These are phyloP conservation scores for Diaphora mendica DNA, from an alignment of 2,888 invertebrate species.

Conservation along the genomic window DNA sequence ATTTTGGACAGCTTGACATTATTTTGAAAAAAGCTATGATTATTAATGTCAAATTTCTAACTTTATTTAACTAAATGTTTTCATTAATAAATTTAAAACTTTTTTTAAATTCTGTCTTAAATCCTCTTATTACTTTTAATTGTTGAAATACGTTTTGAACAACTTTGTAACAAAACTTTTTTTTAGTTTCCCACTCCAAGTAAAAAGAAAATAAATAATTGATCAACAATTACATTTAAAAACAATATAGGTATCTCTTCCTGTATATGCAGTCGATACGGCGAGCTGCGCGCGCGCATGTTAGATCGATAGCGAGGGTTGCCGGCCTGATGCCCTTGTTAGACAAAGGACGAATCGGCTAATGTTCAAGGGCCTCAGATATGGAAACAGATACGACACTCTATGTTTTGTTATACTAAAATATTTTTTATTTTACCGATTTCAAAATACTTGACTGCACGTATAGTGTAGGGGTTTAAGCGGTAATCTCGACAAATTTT, in stretches of 20 bases:
- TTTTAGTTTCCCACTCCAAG: background rate
- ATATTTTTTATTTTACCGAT: background rate
- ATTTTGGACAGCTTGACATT: background rate
- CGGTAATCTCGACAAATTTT: background rate
- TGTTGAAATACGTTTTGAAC: too few relatives aligned
- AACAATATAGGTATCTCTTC: constrained; percentile 19
- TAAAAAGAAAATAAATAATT: background rate
- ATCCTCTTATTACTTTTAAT: too few relatives aligned
- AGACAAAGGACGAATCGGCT: constrained; percentile 80
- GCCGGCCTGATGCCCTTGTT: constrained; percentile 83
- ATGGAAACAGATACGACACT: constrained; percentile 34
- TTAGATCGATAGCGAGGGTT: constrained; percentile 81
- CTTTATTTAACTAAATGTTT: too few relatives aligned
- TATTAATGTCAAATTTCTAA: background rate
- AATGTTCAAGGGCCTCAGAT: constrained; percentile 47
- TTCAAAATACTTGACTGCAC: background rate
- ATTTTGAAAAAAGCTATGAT: background rate
- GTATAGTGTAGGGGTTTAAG: background rate
- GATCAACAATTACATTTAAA: constrained; percentile 11
- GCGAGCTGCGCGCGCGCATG: constrained; percentile 57
- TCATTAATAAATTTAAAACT: too few relatives aligned
- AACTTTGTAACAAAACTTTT: too few relatives aligned
- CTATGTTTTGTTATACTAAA: background rate
- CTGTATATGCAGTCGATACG: constrained; percentile 22
- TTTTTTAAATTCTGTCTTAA: too few relatives aligned